Conservation (phyloP, 2,113 vertebrate species). For the Pycnonotus jocosus region DNA sequence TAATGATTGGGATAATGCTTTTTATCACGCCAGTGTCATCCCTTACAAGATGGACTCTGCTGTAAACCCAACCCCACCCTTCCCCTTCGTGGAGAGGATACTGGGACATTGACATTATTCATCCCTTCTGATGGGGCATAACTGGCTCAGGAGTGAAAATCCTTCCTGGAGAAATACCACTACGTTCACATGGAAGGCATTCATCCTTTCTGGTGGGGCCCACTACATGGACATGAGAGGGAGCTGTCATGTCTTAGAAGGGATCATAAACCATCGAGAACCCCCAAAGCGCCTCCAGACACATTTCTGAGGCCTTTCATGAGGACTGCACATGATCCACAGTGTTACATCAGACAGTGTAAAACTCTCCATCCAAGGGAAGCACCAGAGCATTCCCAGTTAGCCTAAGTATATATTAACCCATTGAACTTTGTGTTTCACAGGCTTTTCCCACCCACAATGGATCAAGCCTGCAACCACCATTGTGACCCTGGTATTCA, state of each 20-base stretch:
- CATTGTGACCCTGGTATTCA: not conserved
- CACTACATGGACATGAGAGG: not conserved
- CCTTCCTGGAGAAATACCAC: not conserved
- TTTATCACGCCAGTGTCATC: not conserved
- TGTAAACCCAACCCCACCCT: not conserved
- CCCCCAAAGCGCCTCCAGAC: not conserved
- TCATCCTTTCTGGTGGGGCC: not conserved
- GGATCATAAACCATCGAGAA: not conserved
- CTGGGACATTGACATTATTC: not conserved
- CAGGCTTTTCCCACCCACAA: not conserved
- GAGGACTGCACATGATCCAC: no score
- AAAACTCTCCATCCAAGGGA: not conserved
- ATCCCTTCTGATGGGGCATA: not conserved
- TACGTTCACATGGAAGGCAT: not conserved
- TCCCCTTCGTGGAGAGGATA: fast-evolving
- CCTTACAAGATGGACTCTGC: not conserved
- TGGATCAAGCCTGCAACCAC: fast-evolving
- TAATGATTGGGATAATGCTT: not conserved
- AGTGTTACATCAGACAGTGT: not conserved
- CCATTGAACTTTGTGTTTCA: not conserved
- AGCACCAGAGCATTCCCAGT: not conserved
- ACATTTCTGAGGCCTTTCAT: not conserved
- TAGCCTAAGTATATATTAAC: not conserved
- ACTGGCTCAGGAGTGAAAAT: not conserved
- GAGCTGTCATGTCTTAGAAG: not conserved